Evolutionary conservation across 2,797 vertebrate genomes (phyloP), one percentile per base, ranked within the genome.

Genomic region (Poeciliopsis gracilis): DNA sequence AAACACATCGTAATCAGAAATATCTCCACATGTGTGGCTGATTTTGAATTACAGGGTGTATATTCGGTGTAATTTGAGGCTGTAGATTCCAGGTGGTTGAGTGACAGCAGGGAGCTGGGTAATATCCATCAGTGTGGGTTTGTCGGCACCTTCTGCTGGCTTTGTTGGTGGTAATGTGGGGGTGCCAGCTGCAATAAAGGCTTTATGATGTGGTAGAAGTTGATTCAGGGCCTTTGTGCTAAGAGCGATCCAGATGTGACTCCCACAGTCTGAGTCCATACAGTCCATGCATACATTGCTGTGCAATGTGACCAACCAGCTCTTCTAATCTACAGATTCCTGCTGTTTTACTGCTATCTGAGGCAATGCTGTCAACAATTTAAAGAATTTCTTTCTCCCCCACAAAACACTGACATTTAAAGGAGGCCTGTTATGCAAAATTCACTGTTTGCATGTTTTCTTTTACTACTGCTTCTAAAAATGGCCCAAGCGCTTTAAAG

Each of bases 181-280:
- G 84, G 80, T 84, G 91, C 83, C 84, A 86, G 88, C 84, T 72
- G 80, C 89, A 91, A 82, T 89, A 84, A 89, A 93, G 78, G 57
- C 72, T 93, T 93, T 92, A 94, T 87, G 88, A 89, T 89, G 92
- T 91, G 89, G 87, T 75, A 88, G 90, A 75, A 69, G 89, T 90
- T 84, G 88, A 92, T 90, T 86, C 59, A 82, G 82, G 72, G 82
- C 77, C 82, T 90, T 81, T 75, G 76, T 89, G 90, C 93, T 89
- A 91, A 79, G 82, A 91, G 83, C 57, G n/a, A 80, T 88, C 88
- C 94, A 95, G 90, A 94, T 95, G 93, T 93, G 91, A 36, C 82
- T 83, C 23, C 63, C 75, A 46, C n/a, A 84, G 87, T 67, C 46
- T 63, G 69, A 82, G 51, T 63, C 76, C 41, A 55, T 67, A 53